A percentile compares a stretch with the other conserved stretches of the same genome.
Evolutionary conservation across 2,888 invertebrate species (phyloP).

Genomic region (Pilophorus perplexus): DNA sequence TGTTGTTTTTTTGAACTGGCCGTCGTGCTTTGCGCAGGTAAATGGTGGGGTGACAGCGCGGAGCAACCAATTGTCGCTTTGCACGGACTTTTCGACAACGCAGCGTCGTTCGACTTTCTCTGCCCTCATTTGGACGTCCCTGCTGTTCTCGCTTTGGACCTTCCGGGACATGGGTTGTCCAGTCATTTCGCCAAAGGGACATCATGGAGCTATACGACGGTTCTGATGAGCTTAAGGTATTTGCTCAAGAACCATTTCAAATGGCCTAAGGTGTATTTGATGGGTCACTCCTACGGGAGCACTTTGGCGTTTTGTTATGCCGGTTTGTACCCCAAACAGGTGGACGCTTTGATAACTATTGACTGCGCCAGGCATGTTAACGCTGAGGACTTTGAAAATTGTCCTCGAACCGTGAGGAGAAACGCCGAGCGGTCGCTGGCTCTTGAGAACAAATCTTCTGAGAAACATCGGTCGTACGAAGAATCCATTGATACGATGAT

Average conservation of each 20-base stretch:
- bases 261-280: constrained; percentile 66
- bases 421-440: not conserved
- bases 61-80: constrained; percentile 63
- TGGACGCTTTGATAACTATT: constrained; percentile 57
- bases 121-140: constrained; percentile 60
- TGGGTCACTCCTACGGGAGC: constrained; percentile 61
- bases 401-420: not conserved
- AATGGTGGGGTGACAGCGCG: constrained; percentile 67
- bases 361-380: constrained; percentile 50
- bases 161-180: constrained; percentile 70
- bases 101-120: constrained; percentile 70
- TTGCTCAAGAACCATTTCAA: constrained; percentile 49
- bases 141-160: constrained; percentile 62
- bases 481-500: constrained; percentile 55
- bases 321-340: constrained; percentile 61
- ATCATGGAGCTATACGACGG: constrained; percentile 34
- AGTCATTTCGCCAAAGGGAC: constrained; percentile 61
- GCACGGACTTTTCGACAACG: constrained; percentile 79
- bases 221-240: constrained; percentile 37
- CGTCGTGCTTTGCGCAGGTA: constrained; percentile 54
- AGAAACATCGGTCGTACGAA: not conserved
- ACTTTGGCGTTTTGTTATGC: constrained; percentile 62
- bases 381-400: constrained; percentile 3
- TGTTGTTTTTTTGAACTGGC: too few species aligned
- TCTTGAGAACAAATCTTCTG: not conserved